A percentile compares a stretch with the other conserved stretches of the same genome.
Evolutionary conservation across 1,140 invertebrate genomes (phyloP).

Genomic region (Tetragnatha versicolor): DNA sequence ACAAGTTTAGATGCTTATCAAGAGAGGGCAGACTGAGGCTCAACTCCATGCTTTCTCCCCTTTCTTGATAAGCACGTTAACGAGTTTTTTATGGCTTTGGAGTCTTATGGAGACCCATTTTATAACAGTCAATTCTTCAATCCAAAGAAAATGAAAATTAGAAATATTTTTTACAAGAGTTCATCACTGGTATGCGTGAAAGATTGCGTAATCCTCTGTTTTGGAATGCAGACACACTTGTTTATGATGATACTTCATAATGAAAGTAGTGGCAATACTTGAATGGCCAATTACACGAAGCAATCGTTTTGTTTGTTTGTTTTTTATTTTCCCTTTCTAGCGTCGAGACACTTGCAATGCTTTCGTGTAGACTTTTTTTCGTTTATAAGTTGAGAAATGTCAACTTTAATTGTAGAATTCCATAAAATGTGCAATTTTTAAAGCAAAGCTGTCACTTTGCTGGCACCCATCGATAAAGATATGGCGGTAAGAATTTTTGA

Average conservation of each 20-base stretch:
- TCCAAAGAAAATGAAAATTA: not conserved
- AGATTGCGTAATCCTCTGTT: conserved; percentile 36
- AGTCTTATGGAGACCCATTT: not conserved
- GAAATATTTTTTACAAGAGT: too few species aligned
- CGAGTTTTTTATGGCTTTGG: too few species aligned
- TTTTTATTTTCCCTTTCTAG: conserved; percentile 18
- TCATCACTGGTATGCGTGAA: conserved; percentile 9
- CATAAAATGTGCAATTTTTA: not conserved
- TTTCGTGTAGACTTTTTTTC: conserved; percentile 4
- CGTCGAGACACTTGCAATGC: conserved; percentile 18
- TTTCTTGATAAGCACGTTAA: too few species aligned
- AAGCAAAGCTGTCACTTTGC: conserved; percentile 9
- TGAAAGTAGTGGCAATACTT: conserved; percentile 40
- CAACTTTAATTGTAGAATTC: not conserved
- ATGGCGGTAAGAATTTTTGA: conserved; percentile 40
- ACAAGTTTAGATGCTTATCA: too few species aligned
- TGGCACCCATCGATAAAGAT: not conserved
- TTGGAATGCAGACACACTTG: conserved; percentile 39
- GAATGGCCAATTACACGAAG: conserved; percentile 37
- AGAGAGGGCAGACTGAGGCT: too few species aligned
- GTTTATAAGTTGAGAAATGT: not conserved
- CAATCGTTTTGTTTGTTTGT: conserved; percentile 35
- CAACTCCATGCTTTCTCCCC: too few species aligned
- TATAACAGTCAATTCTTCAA: not conserved
- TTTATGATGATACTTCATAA: conserved; percentile 25